phyloP scores from a whole-genome alignment of 2,113 vertebrate genomes.

The Centropristis striata region DNA sequence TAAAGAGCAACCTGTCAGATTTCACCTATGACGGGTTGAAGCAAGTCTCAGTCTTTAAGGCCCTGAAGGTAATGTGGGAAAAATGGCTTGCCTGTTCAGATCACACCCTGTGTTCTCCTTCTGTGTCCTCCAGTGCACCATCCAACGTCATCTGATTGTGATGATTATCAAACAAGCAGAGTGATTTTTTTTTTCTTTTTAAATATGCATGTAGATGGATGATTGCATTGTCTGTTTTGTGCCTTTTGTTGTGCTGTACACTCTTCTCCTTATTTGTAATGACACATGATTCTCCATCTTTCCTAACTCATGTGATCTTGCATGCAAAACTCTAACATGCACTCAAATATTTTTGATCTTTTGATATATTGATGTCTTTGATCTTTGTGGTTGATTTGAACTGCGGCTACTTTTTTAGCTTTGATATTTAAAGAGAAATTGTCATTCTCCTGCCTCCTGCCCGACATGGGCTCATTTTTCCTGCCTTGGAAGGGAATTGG shows the following conservation, averaged over 20 bases:
- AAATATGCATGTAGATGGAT: conserved; percentile 63
- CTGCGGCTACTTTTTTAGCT: not conserved
- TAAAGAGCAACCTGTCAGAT: conserved; percentile 97
- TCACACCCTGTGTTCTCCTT: conserved; percentile 33
- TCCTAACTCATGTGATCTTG: conserved; percentile 23
- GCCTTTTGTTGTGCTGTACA: conserved; percentile 2
- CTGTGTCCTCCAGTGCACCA: conserved; percentile 34
- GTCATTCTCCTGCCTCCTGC: not conserved
- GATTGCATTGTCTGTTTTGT: conserved; percentile 16
- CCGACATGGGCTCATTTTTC: not conserved
- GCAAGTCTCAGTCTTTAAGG: conserved; percentile 95
- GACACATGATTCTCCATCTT: conserved; percentile 3
- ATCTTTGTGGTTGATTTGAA: not conserved
- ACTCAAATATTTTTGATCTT: not conserved
- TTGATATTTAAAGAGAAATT: not conserved
- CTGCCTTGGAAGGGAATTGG: not conserved
- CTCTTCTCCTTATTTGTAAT: not conserved
- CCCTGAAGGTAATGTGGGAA: conserved; percentile 94
- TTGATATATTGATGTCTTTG: not conserved
- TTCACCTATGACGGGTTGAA: conserved; percentile 94
- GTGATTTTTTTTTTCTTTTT: not conserved
- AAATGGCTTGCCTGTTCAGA: conserved; percentile 61
- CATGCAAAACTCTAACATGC: conserved; percentile 36
- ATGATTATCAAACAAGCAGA: conserved; percentile 8
- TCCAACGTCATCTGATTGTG: conserved; percentile 44